Conservation (phyloP, 35 echinoderm and acorn worm species). For the Ophioderma brevispina region DNA sequence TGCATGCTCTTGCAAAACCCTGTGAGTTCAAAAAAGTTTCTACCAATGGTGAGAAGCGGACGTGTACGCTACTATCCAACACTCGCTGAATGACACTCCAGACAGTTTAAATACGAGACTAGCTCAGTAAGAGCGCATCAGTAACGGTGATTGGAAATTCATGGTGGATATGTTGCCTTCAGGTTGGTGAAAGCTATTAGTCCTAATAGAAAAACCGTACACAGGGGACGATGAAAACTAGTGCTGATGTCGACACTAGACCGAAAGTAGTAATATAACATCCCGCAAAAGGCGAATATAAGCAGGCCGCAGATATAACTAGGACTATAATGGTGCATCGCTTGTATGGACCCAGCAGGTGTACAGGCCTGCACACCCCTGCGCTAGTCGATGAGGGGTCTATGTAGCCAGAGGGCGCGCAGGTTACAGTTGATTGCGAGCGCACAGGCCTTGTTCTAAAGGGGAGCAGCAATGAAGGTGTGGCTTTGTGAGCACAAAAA, state of each 20-base stretch:
- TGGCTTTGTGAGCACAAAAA: constrained; percentile 82
- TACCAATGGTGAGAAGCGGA: constrained; percentile 59
- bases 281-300: constrained; percentile 77
- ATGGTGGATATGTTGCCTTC: not conserved
- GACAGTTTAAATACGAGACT: constrained; percentile 75
- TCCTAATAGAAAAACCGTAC: constrained; percentile 89
- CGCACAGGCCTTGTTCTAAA: constrained; percentile 43
- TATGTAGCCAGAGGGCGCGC: constrained; percentile 52
- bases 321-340: constrained; percentile 67
- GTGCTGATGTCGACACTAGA: constrained; percentile 49
- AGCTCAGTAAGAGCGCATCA: constrained; percentile 50
- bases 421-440: constrained; percentile 70
- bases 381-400: constrained; percentile 59
- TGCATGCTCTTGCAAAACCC: constrained; percentile 87
- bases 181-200: constrained; percentile 75
- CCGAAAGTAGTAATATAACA: constrained; percentile 96
- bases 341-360: constrained; percentile 76
- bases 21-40: constrained; percentile 76
- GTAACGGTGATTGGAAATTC: constrained; percentile 50
- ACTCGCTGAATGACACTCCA: constrained; percentile 65
- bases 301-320: constrained; percentile 77
- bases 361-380: constrained; percentile 78
- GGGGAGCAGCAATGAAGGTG: constrained; percentile 65
- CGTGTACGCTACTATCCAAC: constrained; percentile 57
- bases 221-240: constrained; percentile 82